phyloP scores from a whole-genome alignment of 2,888 invertebrate species.

The Meliscaeva auricollis region DNA sequence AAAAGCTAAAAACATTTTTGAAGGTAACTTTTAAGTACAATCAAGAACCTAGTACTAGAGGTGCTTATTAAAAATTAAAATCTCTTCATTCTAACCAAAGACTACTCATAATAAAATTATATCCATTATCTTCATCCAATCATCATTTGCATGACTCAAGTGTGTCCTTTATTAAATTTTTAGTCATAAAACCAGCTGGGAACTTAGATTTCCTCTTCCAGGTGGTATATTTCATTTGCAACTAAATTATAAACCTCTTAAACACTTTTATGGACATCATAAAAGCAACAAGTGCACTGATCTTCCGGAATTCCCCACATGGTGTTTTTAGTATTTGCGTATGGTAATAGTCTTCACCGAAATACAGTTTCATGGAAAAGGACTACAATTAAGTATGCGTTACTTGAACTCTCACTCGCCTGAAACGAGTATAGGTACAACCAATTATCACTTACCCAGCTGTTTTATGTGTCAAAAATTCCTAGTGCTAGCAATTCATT shows the following conservation, averaged over 20 bases:
- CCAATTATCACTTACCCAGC: slow-evolving; percentile 45
- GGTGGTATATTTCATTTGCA: background rate
- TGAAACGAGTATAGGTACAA: background rate
- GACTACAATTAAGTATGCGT: slow-evolving; percentile 17
- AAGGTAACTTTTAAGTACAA: no score
- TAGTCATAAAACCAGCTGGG: background rate
- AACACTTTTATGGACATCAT: slow-evolving; percentile 45
- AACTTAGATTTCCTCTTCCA: background rate
- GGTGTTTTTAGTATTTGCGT: background rate
- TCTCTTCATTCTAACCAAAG: no score
- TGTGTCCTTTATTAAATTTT: background rate
- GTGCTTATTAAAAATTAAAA: no score
- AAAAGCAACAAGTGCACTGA: slow-evolving; percentile 55
- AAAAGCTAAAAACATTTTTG: no score
- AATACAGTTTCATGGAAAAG: slow-evolving; percentile 10
- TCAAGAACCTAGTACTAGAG: no score
- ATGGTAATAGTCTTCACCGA: background rate
- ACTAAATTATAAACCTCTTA: background rate
- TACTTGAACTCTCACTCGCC: slow-evolving; percentile 9
- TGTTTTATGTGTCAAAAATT: slow-evolving; percentile 25
- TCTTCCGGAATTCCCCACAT: slow-evolving; percentile 56
- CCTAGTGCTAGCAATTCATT: slow-evolving; percentile 47
- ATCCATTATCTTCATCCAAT: background rate
- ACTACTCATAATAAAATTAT: background rate
- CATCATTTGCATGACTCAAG: background rate